phyloP scores from a whole-genome alignment of 2,888 invertebrate genomes.

The Folsomia candida region DNA sequence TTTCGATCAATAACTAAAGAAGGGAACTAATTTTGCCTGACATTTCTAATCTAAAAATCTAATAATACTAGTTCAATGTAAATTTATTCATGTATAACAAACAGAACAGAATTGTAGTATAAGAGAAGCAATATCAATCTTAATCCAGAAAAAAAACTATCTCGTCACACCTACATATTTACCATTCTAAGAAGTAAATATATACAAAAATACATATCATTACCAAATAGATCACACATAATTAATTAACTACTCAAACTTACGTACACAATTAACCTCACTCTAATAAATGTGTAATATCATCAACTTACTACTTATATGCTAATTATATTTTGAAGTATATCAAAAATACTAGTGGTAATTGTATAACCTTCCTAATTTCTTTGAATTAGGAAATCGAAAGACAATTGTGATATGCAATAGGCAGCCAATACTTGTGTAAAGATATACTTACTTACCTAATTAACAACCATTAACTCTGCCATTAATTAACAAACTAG shows the following conservation, averaged over 20 bases:
- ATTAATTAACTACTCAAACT: background rate
- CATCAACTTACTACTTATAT: no score
- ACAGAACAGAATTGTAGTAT: no score
- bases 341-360: no score
- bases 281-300: background rate
- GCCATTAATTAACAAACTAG: no score
- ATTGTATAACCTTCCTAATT: background rate
- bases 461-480: no score
- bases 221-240: background rate
- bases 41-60: background rate
- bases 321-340: no score
- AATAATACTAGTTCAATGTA: no score
- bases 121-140: no score
- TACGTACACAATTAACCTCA: background rate
- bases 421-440: background rate
- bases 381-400: background rate
- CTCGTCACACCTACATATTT: no score
- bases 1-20: background rate
- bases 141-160: no score
- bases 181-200: no score
- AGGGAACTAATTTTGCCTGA: background rate
- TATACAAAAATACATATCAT: background rate
- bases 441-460: background rate
- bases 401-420: background rate
- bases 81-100: no score